A percentile compares a stretch with the other conserved stretches of the same genome.
Conservation (phyloP, 2,888 invertebrate species). For the Arrhopalites spinosus region DNA sequence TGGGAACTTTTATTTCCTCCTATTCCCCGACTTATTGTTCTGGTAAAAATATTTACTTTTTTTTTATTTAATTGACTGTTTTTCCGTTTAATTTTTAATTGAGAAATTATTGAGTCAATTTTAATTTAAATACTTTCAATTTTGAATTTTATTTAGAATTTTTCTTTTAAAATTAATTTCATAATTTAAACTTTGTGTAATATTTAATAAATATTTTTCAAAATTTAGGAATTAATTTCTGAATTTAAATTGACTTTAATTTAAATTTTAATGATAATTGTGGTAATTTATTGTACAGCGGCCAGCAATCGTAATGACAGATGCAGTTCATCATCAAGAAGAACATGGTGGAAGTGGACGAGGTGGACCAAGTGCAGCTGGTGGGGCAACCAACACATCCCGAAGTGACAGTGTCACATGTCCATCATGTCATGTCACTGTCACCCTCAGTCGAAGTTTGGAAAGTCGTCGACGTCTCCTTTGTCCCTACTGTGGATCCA, state of each 20-base stretch:
- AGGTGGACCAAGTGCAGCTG: slow-evolving; percentile 35
- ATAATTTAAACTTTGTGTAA: too few species aligned
- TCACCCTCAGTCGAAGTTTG: slow-evolving; percentile 56
- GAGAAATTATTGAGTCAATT: not conserved
- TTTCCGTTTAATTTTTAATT: not conserved
- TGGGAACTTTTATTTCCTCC: slow-evolving; percentile 57
- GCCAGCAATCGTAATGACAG: slow-evolving; percentile 56
- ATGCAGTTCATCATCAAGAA: slow-evolving; percentile 42
- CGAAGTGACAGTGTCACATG: slow-evolving; percentile 57
- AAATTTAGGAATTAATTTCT: too few species aligned
- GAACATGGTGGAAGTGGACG: slow-evolving; percentile 13
- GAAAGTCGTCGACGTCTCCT: slow-evolving; percentile 55
- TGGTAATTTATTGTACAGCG: slow-evolving; percentile 41
- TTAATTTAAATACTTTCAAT: too few species aligned
- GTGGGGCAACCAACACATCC: slow-evolving; percentile 52
- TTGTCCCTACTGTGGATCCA: slow-evolving; percentile 59
- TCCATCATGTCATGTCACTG: slow-evolving; percentile 57
- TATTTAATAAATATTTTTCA: too few species aligned
- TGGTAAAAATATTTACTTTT: slow-evolving; percentile 43
- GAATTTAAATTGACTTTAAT: too few species aligned
- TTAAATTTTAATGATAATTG: too few species aligned
- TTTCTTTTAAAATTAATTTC: too few species aligned
- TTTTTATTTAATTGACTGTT: too few species aligned
- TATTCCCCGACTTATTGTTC: slow-evolving; percentile 54
- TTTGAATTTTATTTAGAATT: not conserved